Evolutionary conservation across 2,888 invertebrate species (phyloP), one percentile per base, ranked within the genome.

Genomic region (Drosophila putrida): DNA sequence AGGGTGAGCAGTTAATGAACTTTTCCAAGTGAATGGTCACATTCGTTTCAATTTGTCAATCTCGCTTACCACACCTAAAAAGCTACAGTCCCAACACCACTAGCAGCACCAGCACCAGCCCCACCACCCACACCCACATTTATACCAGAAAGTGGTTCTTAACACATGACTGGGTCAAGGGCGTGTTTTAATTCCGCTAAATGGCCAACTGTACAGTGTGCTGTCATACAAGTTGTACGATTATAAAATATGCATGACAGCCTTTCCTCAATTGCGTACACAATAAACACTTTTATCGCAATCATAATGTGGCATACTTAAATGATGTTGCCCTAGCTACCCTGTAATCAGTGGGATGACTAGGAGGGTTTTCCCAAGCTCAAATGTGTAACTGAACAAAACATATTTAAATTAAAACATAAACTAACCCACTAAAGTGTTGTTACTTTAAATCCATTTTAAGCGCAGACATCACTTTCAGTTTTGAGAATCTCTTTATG

Each of bases 1-100:
- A 64, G 61, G 71, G 51, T 59, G 67, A 46, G 44, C 71, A 64
- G 76, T 82, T 83, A 89, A 91, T 90, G 90, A 90, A 88, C 77
- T 89, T 89, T 90, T 91, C 89, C 90, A 86, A 90, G 81, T 82
- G 91, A 88, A 82, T 80, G 85, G 72, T 70, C 80, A 73, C 80
- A 76, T 80, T 82, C 90, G 81, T 84, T 90, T 91, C 91, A 91
- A 91, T 91, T 91, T 91, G 91, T 91, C 91, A 91, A 91, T 90
- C 85, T 83, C 72, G 67, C 71, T 67, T 55, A 43, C 41, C 64
- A 50, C 78, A 69, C 58, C 46, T 47, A 51, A 35, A 46, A n/a
- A 33, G 38, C 35, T 13, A 11, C 36, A 27, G 55, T 55, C 55
- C 33, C 55, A 49, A 49, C 39, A 39, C 6, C 41, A 54, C 27